Base-by-base conservation (phyloP, 1,140 invertebrate species). In the Bicyclus anynana region DNA sequence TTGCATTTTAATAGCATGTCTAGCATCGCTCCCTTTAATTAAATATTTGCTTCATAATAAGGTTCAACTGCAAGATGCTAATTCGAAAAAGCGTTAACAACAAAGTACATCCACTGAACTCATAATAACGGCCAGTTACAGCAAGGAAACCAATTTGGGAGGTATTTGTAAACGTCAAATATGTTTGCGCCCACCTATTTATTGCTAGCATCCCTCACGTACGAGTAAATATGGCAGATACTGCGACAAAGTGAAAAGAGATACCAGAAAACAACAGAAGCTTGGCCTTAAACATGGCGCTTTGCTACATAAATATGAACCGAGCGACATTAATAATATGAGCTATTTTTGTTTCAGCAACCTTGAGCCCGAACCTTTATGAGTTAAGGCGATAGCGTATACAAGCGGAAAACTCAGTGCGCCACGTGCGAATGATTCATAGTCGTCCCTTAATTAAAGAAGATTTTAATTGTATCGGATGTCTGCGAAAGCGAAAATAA, bases 391-490 rank as follows among this genome's bases (percentile, higher is more conserved):
- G 64, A 61, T 61, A 68, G 70, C 57, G 72, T 77, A 76, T 77
- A 83, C 77, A 82, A 86, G 77, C 83, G 81, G 85, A 88, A 88
- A 87, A 88, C 80, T 87, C 77, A 67, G 77, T 83, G 85, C 85
- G 76, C 89, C 89, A 90, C 87, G 87, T 90, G 89, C 89, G 77
- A 90, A 90, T 90, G 89, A 90, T 90, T 87, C 79, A 89, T 84
- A 65, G 73, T 63, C 75, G 72, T 81, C 78, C 87, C 87, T 89
- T 90, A 90, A 90, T 90, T 90, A 89, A 89, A 89, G 87, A 89
- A 89, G 85, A 89, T 89, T 89, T 89, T 89, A 89, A 89, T 89
- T 89, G 84, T 89, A 89, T 89, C 81, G 86, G 83, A 87, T 86
- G 86, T 84, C 86, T 87, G 80, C 81, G 84, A 86, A 87, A 89